Base-by-base conservation (phyloP, 2,797 vertebrate species). In the Trachurus trachurus region DNA sequence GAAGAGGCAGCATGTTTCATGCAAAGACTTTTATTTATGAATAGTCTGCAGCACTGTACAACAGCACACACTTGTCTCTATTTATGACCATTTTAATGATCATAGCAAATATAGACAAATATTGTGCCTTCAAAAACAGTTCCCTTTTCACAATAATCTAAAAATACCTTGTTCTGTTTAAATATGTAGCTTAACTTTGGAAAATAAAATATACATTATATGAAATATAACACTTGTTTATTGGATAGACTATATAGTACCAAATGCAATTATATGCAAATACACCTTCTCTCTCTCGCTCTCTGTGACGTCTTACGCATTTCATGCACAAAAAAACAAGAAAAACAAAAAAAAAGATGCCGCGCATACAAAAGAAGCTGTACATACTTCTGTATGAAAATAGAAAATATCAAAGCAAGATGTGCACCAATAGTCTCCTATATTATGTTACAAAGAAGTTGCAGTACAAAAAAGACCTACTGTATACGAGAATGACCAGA, bases 151-250 rank as follows among this genome's bases (percentile, higher is more conserved):
- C 93, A 94, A 94, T 91, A 88, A 90, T 94, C 90, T 92, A 95
- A 95, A 96, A 96, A 96, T 96, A 96, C 90, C 90, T 91, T 89
- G 87, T 92, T 96, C 92, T 94, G 83, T 86, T 95, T 94, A 95
- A 94, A 95, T 96, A 95, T 89, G 89, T 90, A 86, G 88, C 89
- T 91, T 94, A 93, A 87, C 84, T 63, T 93, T 91, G 88, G 80
- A 93, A 95, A 95, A 95, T 94, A 96, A 94, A 95, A 95, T 95
- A 95, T 94, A 95, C 92, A 94, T 92, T 94, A 93, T 95, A 94
- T 93, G 94, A 95, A 96, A 95, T 95, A 95, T 95, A 95, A 94
- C 95, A 87, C 91, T 93, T 93, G 91, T 91, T 93, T 94, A 93
- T 92, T 89, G 84, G 91, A 90, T 94, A 92, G 85, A 94, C 91